Base-by-base conservation (phyloP, 2,888 invertebrate species). In the Synanthedon andrenaeformis region DNA sequence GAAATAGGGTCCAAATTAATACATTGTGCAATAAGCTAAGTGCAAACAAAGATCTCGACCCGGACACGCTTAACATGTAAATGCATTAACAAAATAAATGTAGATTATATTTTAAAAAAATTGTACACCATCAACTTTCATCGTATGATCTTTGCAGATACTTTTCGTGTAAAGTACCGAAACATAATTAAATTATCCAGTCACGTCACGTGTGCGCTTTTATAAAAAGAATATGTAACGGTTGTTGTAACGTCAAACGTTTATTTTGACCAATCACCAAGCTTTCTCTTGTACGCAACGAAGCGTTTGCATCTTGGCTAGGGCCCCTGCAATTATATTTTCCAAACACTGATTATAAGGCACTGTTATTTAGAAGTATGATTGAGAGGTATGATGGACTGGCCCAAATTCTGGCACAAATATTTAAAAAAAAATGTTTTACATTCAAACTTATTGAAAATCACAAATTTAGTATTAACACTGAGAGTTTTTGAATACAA, bases 1-100 rank as follows among this genome's bases (percentile, higher is more conserved):
- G 72, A 77, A 74, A 72, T 62, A 56, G 66, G 65, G 59, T 72
- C 64, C 55, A 80, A 76, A 74, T 65, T 66, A 74, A 67, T 74
- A 77, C 65, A 75, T 75, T 75, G 79, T 78, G 80, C 81, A 78
- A 76, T 66, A 79, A 70, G 75, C 74, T 66, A 70, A 67, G 62
- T 70, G 72, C 65, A 74, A 35, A 35, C 35, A 35, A 35, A 68
- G 56, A 61, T 70, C 62, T 64, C 61, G 65, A 61, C 69, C 65
- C 58, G 59, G 58, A 58, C 60, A 66, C 55, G 58, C 55, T 58
- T 56, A 67, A 60, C 58, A 67, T 64, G 64, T 69, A 74, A 74
- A 77, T 62, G 63, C 62, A 62, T 67, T 66, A 68, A 72, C 62
- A 61, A 78, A 74, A 23, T 48, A 17, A 45, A 19, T 17, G 17